phyloP scores from a whole-genome alignment of 2,888 invertebrate species.

The Phymatocera aterrima region DNA sequence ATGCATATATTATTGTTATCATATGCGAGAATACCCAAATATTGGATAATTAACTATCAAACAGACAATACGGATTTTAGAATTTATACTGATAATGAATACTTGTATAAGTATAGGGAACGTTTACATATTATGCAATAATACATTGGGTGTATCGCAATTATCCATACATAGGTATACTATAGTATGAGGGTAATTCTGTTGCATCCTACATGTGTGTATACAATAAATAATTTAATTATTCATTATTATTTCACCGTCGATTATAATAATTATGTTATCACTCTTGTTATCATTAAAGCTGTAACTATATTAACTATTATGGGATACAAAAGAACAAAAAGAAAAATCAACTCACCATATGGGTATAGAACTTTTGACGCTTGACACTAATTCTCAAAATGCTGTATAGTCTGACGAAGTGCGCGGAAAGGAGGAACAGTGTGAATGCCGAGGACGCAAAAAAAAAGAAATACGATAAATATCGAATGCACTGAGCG shows the following conservation, averaged over 20 bases:
- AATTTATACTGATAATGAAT: slow-evolving; percentile 36
- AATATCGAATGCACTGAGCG: slow-evolving; percentile 1
- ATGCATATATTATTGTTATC: slow-evolving; percentile 33
- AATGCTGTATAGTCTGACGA: slow-evolving; percentile 38
- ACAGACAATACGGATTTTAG: slow-evolving; percentile 40
- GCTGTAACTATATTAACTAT: slow-evolving; percentile 13
- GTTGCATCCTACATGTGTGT: neutral
- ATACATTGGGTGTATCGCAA: neutral
- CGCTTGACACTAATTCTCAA: slow-evolving; percentile 27
- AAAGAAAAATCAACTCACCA: slow-evolving; percentile 13
- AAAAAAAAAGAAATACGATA: neutral
- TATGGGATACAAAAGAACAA: neutral
- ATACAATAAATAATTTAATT: neutral
- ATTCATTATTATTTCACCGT: neutral
- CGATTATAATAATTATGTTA: neutral
- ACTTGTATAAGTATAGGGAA: slow-evolving; percentile 14
- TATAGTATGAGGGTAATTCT: neutral
- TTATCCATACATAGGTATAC: neutral
- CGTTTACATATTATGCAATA: slow-evolving; percentile 1
- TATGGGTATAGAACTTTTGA: slow-evolving; percentile 33
- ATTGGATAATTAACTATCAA: slow-evolving; percentile 10
- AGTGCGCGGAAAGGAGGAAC: slow-evolving; percentile 7
- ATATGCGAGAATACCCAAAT: neutral
- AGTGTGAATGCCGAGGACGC: too few species aligned
- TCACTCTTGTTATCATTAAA: slow-evolving; percentile 17